phyloP scores from a whole-genome alignment of 1,140 invertebrate genomes.

The Fopius arisanus region DNA sequence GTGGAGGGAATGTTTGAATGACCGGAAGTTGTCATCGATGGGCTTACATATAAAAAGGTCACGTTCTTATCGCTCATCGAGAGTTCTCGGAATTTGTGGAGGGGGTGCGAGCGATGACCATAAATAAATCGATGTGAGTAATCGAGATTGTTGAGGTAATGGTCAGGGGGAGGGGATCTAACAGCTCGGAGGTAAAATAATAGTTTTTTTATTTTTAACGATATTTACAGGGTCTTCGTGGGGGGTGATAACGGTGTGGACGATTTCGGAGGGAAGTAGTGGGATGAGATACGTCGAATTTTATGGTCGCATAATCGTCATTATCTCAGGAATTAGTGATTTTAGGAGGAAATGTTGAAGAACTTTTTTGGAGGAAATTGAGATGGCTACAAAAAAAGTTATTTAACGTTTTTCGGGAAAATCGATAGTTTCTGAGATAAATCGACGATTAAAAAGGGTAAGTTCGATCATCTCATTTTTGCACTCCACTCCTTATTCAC shows the following conservation, averaged over 20 bases:
- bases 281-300: neutral
- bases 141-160: constrained; percentile 41
- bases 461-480: too few species aligned
- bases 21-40: constrained; percentile 1
- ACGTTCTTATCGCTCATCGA: constrained; percentile 57
- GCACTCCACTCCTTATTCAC: too few species aligned
- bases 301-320: neutral
- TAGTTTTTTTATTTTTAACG: neutral
- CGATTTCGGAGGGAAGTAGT: neutral
- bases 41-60: constrained; percentile 15
- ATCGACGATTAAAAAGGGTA: too few species aligned
- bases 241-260: neutral
- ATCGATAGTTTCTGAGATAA: too few species aligned
- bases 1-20: neutral
- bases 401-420: too few species aligned
- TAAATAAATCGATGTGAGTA: constrained; percentile 50
- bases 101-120: constrained; percentile 51
- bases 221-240: neutral
- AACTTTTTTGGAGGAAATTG: too few species aligned
- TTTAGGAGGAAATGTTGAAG: too few species aligned
- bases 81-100: constrained; percentile 55
- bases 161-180: neutral
- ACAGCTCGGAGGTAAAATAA: neutral
- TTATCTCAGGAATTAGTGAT: too few species aligned
- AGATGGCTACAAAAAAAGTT: too few species aligned